These are phyloP conservation scores for Gadus chalcogrammus DNA, from an alignment of 2,113 vertebrate species.

Conservation along the genomic window DNA sequence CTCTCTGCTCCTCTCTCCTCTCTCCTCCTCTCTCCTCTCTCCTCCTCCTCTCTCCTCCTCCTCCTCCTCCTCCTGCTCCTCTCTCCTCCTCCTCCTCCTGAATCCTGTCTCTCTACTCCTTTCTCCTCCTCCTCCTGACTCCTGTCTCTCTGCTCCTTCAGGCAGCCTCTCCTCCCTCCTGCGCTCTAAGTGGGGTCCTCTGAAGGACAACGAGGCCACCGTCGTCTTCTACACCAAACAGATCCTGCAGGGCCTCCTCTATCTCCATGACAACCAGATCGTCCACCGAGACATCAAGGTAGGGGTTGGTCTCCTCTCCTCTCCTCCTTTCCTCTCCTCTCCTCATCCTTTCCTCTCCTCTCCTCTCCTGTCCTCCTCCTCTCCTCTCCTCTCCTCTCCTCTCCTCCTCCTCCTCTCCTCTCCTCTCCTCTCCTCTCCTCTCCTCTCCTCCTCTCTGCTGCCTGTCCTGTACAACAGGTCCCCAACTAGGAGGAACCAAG, in stretches of 20 bases:
- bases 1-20: too few relatives aligned
- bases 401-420: neutral
- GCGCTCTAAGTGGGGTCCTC: constrained; percentile 88
- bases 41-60: too few relatives aligned
- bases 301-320: neutral
- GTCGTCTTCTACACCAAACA: constrained; percentile 91
- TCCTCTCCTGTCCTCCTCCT: neutral
- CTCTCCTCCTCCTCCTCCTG: constrained; percentile 11
- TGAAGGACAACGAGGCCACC: constrained; percentile 90
- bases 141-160: constrained; percentile 34
- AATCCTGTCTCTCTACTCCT: too few relatives aligned
- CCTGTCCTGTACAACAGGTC: neutral
- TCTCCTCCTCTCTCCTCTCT: neutral
- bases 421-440: neutral
- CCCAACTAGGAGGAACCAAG: too few relatives aligned
- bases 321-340: neutral
- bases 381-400: neutral
- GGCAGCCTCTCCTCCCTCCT: constrained; percentile 89
- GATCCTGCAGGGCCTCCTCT: constrained; percentile 85
- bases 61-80: too few relatives aligned
- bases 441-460: neutral
- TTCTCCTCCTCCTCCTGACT: constrained; percentile 9
- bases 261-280: constrained; percentile 90
- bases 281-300: constrained; percentile 94
- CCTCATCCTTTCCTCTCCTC: neutral